Conservation (phyloP, 2,113 vertebrate genomes). For the Ceyx melanurus region DNA sequence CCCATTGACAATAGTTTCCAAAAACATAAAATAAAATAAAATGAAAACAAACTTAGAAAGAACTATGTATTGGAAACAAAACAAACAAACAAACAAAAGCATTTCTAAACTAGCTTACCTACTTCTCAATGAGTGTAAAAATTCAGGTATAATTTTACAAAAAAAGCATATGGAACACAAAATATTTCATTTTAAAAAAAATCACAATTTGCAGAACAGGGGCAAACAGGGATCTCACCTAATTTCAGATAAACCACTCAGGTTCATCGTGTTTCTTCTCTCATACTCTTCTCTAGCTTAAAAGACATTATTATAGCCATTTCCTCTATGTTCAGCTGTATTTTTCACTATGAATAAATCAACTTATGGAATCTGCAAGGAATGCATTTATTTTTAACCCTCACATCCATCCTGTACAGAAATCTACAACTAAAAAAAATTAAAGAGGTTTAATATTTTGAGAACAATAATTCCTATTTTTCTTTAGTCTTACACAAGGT, state of each 20-base stretch:
- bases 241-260: neutral
- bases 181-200: neutral
- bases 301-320: neutral
- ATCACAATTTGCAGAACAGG: neutral
- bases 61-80: neutral
- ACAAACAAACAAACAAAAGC: neutral
- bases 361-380: neutral
- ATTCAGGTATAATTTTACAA: neutral
- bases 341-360: neutral
- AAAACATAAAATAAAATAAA: neutral
- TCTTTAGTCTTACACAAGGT: neutral
- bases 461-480: neutral
- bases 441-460: neutral
- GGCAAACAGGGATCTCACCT: neutral
- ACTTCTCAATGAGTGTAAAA: neutral
- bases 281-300: neutral
- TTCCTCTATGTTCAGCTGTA: neutral
- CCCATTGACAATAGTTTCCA: neutral
- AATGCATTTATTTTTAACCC: neutral
- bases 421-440: neutral
- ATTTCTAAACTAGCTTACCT: neutral
- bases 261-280: neutral
- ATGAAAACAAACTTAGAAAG: neutral
- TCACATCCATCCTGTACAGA: neutral
- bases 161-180: neutral